phyloP scores from a whole-genome alignment of 2,888 invertebrate genomes.

The Drosophila emarginata region DNA sequence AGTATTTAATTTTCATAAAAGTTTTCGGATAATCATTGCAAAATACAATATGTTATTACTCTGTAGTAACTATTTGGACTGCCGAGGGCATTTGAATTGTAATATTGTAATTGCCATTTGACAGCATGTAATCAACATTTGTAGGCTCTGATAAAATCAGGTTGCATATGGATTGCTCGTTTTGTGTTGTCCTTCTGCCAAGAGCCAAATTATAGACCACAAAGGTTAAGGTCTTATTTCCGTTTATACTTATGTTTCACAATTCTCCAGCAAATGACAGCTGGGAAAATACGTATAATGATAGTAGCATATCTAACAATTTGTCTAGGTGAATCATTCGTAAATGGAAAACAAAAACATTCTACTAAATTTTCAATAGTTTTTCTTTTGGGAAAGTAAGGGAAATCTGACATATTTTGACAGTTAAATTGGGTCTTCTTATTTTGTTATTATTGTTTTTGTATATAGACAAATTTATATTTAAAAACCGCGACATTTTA shows the following conservation, averaged over 20 bases:
- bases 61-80: background rate
- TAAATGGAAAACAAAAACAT: too few relatives aligned
- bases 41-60: constrained; percentile 31
- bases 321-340: background rate
- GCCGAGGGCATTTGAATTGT: constrained; percentile 8
- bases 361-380: too few relatives aligned
- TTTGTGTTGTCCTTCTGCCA: background rate
- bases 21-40: constrained; percentile 22
- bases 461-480: too few relatives aligned
- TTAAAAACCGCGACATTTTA: too few relatives aligned
- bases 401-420: too few relatives aligned
- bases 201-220: background rate
- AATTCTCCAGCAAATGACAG: background rate
- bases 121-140: constrained; percentile 1
- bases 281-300: background rate
- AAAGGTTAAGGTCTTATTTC: background rate
- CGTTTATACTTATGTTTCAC: background rate
- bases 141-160: constrained; percentile 1
- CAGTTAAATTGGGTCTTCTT: too few relatives aligned
- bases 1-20: constrained; percentile 40
- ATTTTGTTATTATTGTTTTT: too few relatives aligned
- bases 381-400: too few relatives aligned
- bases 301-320: background rate
- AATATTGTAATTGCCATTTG: constrained; percentile 28
- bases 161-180: background rate